Conservation (phyloP, 2,888 invertebrate species). For the Tenthredo livida region DNA sequence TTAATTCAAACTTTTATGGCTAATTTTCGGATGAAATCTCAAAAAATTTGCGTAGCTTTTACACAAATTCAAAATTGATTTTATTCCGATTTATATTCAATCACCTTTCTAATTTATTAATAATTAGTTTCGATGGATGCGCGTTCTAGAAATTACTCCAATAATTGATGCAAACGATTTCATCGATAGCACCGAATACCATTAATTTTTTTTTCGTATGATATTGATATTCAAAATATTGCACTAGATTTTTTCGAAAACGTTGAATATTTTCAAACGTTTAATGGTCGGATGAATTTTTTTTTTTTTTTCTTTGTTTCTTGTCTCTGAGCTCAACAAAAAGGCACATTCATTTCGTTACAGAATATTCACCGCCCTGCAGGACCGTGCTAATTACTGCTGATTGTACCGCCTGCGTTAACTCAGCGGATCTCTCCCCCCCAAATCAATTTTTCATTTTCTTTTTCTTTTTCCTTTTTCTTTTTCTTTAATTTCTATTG, state of each 20-base stretch:
- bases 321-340: neutral
- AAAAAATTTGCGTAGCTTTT: too few relatives aligned
- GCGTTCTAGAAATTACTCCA: neutral
- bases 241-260: neutral
- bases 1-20: too few relatives aligned
- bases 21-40: too few relatives aligned
- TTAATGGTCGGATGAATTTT: neutral
- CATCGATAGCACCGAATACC: neutral
- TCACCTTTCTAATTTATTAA: too few relatives aligned
- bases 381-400: neutral
- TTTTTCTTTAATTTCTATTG: neutral
- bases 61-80: too few relatives aligned
- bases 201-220: neutral
- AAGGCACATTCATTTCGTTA: neutral
- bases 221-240: neutral
- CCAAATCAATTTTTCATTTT: neutral
- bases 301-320: neutral
- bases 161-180: neutral
- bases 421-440: neutral
- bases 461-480: too few relatives aligned
- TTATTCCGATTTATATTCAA: too few relatives aligned
- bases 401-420: constrained; percentile 3
- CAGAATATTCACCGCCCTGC: neutral
- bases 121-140: too few relatives aligned
- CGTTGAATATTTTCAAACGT: neutral